Conservation (phyloP, 2,797 vertebrate genomes). For the Megalops cyprinoides region DNA sequence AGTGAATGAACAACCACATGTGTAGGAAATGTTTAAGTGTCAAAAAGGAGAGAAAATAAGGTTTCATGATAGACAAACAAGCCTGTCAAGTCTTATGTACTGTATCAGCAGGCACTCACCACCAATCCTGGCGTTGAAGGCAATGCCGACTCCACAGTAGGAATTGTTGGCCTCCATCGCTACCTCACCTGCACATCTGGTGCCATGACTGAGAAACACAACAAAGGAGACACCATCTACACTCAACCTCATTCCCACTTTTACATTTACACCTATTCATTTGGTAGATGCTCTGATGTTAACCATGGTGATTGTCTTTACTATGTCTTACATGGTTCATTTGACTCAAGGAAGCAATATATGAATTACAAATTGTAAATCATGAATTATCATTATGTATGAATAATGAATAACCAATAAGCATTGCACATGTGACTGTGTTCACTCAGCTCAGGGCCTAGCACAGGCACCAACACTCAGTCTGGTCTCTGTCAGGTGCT, state of each 20-base stretch:
- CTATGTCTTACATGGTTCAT: background rate
- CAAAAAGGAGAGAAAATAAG: too few relatives aligned
- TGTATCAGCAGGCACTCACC: slow-evolving; percentile 51
- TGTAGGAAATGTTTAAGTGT: too few relatives aligned
- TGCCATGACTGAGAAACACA: slow-evolving; percentile 60
- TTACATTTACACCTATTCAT: background rate
- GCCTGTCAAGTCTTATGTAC: background rate
- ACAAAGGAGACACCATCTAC: background rate
- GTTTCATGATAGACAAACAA: background rate
- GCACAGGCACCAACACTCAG: background rate
- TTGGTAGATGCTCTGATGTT: background rate
- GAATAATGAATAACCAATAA: too few relatives aligned
- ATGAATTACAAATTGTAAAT: too few relatives aligned
- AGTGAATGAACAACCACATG: too few relatives aligned
- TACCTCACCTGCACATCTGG: slow-evolving; percentile 71
- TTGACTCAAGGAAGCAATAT: background rate
- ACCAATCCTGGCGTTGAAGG: slow-evolving; percentile 64
- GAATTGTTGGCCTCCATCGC: slow-evolving; percentile 74
- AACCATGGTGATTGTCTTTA: background rate
- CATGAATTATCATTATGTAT: too few relatives aligned
- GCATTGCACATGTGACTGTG: background rate
- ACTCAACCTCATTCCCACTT: background rate
- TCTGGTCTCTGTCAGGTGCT: background rate
- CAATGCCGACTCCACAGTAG: slow-evolving; percentile 66
- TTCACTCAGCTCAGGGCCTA: background rate